Base-by-base conservation (phyloP, 2,113 vertebrate genomes). In the Xiphophorus maculatus region DNA sequence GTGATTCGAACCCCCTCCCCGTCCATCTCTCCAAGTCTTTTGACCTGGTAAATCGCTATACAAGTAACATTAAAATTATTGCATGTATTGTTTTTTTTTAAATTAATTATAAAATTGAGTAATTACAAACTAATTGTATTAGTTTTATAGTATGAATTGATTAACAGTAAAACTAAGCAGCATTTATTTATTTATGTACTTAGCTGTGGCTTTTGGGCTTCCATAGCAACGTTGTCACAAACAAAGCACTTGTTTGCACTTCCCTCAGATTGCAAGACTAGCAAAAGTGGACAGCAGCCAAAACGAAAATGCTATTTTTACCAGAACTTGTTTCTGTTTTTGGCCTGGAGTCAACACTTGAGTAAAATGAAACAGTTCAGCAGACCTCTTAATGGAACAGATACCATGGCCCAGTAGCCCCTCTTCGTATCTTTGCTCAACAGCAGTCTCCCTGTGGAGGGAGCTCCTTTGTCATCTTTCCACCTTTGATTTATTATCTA, bases 401-500 rank as follows among this genome's bases (percentile, higher is more conserved):
- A 30, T 62, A 37, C 66, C n/a, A 54, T 63, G 71, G 54, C 74
- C 70, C 79, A 77, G 69, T 71, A 60, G 69, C 74, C 51, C 42
- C 33, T 69, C 76, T 19, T 72, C 54, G 40, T 61, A 65, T 67
- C 70, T 73, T 28, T 0, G 54, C 70, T 78, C 17, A 68, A 51
- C 69, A 63, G 65, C 76, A 71, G 51, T 40, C 54, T 84, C 87
- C 74, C 82, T 32, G 62, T 0, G 54, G 86, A 82, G 54, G 28
- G 65, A 84, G 64, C 60, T 79, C 29, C 74, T 76, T 66, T 89
- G 77, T 89, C 81, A 80, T 76, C 25, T 58, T 80, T 74, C 64
- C 70, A 77, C 69, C 74, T 76, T 67, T 90, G 88, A 90, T 92
- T 92, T 89, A 91, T 92, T 74, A 82, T 86, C 76, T 64, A 54